Evolutionary conservation across 2,113 vertebrate species (phyloP).

Genomic region (Carassius carassius): DNA sequence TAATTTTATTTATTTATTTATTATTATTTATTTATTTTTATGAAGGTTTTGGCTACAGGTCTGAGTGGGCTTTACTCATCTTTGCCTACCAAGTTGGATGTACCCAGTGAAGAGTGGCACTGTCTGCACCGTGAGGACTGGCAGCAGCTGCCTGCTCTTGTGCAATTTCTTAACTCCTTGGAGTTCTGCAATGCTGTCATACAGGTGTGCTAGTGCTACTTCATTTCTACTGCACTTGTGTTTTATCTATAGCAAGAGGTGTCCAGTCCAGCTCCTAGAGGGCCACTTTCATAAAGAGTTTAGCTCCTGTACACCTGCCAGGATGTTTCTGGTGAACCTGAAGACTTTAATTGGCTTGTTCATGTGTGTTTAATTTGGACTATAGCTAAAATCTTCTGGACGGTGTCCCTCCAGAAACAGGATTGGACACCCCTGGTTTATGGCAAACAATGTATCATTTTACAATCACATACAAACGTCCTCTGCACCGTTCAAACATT

Average conservation of each 20-base stretch:
- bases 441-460: background rate
- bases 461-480: background rate
- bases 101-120: slow-evolving; percentile 91
- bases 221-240: background rate
- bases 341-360: background rate
- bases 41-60: slow-evolving; percentile 94
- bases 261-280: background rate
- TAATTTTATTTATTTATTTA: background rate
- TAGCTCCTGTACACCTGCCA: background rate
- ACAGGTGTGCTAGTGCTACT: slow-evolving; percentile 78
- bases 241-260: background rate
- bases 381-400: background rate
- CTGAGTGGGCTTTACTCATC: slow-evolving; percentile 96
- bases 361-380: background rate
- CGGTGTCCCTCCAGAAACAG: no score
- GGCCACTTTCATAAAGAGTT: background rate
- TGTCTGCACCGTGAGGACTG: slow-evolving; percentile 91
- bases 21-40: background rate
- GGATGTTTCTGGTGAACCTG: background rate
- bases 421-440: background rate
- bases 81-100: slow-evolving; percentile 90
- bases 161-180: slow-evolving; percentile 96
- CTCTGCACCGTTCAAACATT: background rate
- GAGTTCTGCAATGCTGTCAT: slow-evolving; percentile 98
- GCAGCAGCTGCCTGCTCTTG: slow-evolving; percentile 85